A percentile compares a stretch with the other conserved stretches of the same genome.
phyloP scores from a whole-genome alignment of 2,888 invertebrate genomes.

The Lasius fuliginosus region DNA sequence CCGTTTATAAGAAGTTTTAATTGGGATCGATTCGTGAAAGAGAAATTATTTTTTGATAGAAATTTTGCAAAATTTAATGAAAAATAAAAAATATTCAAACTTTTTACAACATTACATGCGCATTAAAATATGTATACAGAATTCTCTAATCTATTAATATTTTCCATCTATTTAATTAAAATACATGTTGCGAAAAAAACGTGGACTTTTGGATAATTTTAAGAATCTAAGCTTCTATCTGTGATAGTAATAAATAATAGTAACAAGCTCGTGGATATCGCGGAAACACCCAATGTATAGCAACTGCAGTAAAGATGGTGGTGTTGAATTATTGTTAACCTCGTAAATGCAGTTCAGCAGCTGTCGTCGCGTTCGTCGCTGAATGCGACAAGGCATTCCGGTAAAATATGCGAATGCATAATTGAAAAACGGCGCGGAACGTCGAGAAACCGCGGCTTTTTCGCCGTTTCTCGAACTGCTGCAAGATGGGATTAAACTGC shows the following conservation, averaged over 20 bases:
- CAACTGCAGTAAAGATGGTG: constrained; percentile 23
- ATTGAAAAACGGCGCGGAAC: constrained; percentile 52
- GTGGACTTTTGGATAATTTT: background rate
- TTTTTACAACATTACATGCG: background rate
- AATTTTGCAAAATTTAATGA: background rate
- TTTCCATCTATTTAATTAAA: background rate
- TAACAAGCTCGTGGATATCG: constrained; percentile 2
- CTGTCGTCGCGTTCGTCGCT: constrained; percentile 49
- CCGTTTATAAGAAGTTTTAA: constrained; percentile 1
- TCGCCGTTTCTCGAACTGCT: constrained; percentile 41
- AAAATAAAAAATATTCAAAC: background rate
- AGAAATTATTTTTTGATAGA: background rate
- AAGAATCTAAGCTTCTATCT: background rate
- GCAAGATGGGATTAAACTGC: constrained; percentile 43
- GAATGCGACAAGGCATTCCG: constrained; percentile 49
- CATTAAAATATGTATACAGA: background rate
- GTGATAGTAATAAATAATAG: background rate
- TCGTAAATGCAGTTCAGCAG: constrained; percentile 54
- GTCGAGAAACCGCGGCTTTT: constrained; percentile 36
- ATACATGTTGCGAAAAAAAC: background rate
- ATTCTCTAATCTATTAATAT: constrained; percentile 3
- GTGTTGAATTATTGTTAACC: constrained; percentile 53
- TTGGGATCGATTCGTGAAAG: background rate
- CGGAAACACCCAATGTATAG: background rate
- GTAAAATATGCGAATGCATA: constrained; percentile 59